Conservation (phyloP, 2,797 vertebrate genomes). For the Cossypha dichroa region DNA sequence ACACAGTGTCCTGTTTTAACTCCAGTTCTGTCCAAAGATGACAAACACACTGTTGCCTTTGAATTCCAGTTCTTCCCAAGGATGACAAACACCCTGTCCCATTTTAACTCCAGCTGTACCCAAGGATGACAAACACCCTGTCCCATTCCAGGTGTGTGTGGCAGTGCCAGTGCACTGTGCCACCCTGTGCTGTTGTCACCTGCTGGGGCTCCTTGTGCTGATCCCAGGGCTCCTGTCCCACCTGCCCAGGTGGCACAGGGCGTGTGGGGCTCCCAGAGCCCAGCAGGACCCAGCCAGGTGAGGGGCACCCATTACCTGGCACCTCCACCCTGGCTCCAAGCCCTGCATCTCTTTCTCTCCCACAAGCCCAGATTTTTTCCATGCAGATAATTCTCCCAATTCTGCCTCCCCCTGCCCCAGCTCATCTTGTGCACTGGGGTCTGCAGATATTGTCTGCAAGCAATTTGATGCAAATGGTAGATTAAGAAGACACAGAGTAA, state of each 20-base stretch:
- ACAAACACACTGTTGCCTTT: rapidly evolving
- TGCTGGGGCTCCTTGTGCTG: neutral
- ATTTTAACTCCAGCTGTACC: no score
- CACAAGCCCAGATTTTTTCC: neutral
- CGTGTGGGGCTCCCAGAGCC: neutral
- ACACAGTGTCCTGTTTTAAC: no score
- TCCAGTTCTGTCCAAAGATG: neutral
- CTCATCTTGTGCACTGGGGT: neutral
- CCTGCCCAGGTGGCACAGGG: neutral
- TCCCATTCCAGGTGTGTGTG: neutral
- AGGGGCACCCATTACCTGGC: neutral
- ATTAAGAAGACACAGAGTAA: neutral
- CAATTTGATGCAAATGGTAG: neutral
- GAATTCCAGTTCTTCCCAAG: neutral
- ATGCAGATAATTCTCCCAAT: neutral
- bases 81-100: neutral
- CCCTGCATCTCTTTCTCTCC: neutral
- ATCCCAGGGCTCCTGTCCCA: rapidly evolving
- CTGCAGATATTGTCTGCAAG: neutral
- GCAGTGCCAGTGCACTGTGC: neutral
- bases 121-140: neutral
- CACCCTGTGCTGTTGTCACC: neutral
- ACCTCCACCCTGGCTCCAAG: neutral
- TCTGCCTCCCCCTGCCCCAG: neutral
- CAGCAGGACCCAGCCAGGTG: neutral